phyloP scores from a whole-genome alignment of 2,113 vertebrate genomes.

The Oryzias celebensis region DNA sequence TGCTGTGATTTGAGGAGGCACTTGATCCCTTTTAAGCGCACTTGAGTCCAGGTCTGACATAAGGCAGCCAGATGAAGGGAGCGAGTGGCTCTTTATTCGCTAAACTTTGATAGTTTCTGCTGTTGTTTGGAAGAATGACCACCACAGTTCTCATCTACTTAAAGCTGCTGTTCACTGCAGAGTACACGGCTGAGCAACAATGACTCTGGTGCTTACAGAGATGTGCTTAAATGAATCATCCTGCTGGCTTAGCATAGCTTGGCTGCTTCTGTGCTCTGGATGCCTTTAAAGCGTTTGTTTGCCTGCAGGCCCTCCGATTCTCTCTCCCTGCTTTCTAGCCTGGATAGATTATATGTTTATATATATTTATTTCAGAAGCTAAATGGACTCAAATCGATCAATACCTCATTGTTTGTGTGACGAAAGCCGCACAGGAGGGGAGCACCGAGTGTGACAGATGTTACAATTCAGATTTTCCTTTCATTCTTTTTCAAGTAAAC shows the following conservation, averaged over 20 bases:
- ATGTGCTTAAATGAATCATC: slow-evolving; percentile 79
- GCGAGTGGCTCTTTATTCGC: slow-evolving; percentile 30
- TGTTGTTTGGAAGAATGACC: slow-evolving; percentile 63
- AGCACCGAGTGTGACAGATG: slow-evolving; percentile 71
- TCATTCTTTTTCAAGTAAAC: slow-evolving; percentile 73
- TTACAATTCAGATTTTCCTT: slow-evolving; percentile 79
- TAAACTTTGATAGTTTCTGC: slow-evolving; percentile 64
- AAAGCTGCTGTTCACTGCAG: slow-evolving; percentile 54
- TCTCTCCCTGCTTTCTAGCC: slow-evolving; percentile 63
- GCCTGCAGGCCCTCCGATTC: slow-evolving; percentile 71
- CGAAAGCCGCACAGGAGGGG: slow-evolving; percentile 60
- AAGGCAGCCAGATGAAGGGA: slow-evolving; percentile 28
- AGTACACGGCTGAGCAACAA: slow-evolving; percentile 60
- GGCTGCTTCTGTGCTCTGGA: slow-evolving; percentile 73
- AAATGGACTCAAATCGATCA: slow-evolving; percentile 81
- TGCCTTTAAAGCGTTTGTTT: slow-evolving; percentile 73
- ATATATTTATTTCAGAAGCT: slow-evolving; percentile 71
- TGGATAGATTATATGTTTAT: slow-evolving; percentile 67
- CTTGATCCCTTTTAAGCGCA: slow-evolving; percentile 58
- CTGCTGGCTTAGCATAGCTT: slow-evolving; percentile 77
- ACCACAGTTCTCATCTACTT: slow-evolving; percentile 46
- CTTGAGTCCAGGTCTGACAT: slow-evolving; percentile 46
- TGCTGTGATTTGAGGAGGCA: slow-evolving; percentile 50
- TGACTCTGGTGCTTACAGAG: slow-evolving; percentile 68
- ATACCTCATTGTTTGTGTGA: slow-evolving; percentile 77